These are phyloP conservation scores for Argyrosomus japonicus DNA, from an alignment of 2,113 vertebrate genomes.

Conservation along the genomic window DNA sequence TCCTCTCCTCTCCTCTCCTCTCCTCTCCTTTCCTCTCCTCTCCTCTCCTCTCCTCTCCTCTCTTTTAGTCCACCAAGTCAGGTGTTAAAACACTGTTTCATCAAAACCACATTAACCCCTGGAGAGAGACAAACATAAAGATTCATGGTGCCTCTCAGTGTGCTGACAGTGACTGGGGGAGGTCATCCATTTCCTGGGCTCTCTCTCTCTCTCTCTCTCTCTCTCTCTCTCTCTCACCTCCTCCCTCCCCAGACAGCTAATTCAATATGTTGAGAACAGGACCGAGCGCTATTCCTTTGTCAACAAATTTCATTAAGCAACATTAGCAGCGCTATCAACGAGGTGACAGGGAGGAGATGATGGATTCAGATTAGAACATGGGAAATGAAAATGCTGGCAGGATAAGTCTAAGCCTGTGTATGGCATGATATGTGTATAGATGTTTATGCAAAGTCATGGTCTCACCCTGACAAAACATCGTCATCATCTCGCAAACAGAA, in stretches of 20 bases:
- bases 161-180: constrained; percentile 66
- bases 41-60: constrained; percentile 9
- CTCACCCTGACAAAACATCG: constrained; percentile 43
- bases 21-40: constrained; percentile 21
- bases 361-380: constrained; percentile 73
- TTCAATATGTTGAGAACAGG: constrained; percentile 71
- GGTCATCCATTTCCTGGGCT: constrained; percentile 65
- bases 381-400: constrained; percentile 66
- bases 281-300: constrained; percentile 62
- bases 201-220: constrained; percentile 5
- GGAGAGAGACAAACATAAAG: constrained; percentile 72
- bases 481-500: constrained; percentile 61
- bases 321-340: constrained; percentile 73
- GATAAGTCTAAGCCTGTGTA: constrained; percentile 35
- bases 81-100: constrained; percentile 76
- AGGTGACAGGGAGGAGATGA: constrained; percentile 68
- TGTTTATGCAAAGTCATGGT: constrained; percentile 62
- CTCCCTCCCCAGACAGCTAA: constrained; percentile 62
- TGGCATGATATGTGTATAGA: constrained; percentile 41
- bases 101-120: constrained; percentile 78
- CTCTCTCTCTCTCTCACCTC: neutral
- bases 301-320: constrained; percentile 80
- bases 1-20: constrained; percentile 5
- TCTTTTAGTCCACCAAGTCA: constrained; percentile 51
- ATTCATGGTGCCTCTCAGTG: constrained; percentile 65